Base-by-base conservation (phyloP, 2,113 vertebrate species). In the Hirundichthys speculiger region DNA sequence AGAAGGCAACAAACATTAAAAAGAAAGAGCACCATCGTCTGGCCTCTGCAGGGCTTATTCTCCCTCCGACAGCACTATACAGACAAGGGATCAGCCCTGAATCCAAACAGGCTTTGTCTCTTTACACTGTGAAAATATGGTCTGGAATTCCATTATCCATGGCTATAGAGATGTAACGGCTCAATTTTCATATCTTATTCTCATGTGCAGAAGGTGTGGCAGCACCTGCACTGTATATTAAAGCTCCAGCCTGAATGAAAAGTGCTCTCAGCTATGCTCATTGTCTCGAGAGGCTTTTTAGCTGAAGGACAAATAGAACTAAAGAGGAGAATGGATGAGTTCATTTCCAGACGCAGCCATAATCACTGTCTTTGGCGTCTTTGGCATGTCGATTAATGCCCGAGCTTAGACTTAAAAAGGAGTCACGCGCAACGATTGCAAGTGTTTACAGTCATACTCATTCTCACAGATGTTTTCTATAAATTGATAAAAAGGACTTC, bases 31-130 rank as follows among this genome's bases (percentile, higher is more conserved):
- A 27, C 52, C 0, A 41, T 63, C 38, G 46, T 52, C 45, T 68
- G 63, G 65, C 65, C 65, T 78, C 76, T 49, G 15, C 10, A 19
- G 64, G 75, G 48, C 68, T 67, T 62, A 75, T 20, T 47, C 75
- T 74, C 55, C 25, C 30, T 66, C 63, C 67, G 69, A 79, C 79
- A 75, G 61, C 72, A 55, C 21, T 30, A 70, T 72, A 88, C 75
- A 82, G 76, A 76, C 66, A 24, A 52, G 22, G 79, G 86, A 88
- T 90, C 77, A 83, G 69, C 43, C 61, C 42, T 47, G 69, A 82
- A 63, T 84, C 85, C 83, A 69, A 69, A 43, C 58, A 50, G 73
- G 77, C 88, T 86, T 90, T 82, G 80, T 85, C 78, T 80, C 82
- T 80, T 77, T 66, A 84, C 63, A 75, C 77, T 27, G n/a, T 69